These are phyloP conservation scores for Lytechinus variegatus DNA, from an alignment of 35 echinoderm and acorn worm species.

Conservation along the genomic window DNA sequence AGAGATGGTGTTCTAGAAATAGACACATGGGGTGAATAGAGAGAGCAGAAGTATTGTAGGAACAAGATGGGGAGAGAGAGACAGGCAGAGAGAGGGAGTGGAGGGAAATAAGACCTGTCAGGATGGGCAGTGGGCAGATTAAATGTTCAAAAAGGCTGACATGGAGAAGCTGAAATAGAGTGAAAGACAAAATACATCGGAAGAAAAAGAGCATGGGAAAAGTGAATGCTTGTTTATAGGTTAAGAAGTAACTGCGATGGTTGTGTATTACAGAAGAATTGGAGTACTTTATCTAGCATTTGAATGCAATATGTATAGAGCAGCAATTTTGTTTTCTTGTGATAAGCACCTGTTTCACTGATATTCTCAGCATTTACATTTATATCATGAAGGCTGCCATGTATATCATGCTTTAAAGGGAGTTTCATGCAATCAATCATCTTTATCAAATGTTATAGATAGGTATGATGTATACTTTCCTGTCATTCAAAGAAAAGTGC, in stretches of 20 bases:
- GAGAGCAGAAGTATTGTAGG: not conserved
- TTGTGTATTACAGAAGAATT: not conserved
- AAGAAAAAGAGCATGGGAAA: not conserved
- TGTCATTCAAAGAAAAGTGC: too few species aligned
- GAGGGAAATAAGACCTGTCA: not conserved
- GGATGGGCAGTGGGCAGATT: not conserved
- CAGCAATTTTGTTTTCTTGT: not conserved
- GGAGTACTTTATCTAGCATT: not conserved
- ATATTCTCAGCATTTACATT: not conserved
- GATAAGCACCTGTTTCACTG: not conserved
- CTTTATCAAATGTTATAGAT: too few species aligned
- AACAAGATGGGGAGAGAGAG: not conserved
- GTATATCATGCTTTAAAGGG: not conserved
- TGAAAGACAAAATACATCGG: not conserved
- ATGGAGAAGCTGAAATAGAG: not conserved
- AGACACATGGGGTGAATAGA: too few species aligned
- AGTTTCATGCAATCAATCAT: not conserved
- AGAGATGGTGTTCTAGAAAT: too few species aligned
- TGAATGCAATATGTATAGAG: not conserved
- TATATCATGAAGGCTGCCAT: not conserved
- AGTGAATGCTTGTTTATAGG: not conserved
- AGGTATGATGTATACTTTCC: too few species aligned
- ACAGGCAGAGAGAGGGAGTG: not conserved
- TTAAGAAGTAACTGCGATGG: not conserved
- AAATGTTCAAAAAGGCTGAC: not conserved